Base-by-base conservation (phyloP, 2,888 invertebrate species). In the Chrysolina americana region DNA sequence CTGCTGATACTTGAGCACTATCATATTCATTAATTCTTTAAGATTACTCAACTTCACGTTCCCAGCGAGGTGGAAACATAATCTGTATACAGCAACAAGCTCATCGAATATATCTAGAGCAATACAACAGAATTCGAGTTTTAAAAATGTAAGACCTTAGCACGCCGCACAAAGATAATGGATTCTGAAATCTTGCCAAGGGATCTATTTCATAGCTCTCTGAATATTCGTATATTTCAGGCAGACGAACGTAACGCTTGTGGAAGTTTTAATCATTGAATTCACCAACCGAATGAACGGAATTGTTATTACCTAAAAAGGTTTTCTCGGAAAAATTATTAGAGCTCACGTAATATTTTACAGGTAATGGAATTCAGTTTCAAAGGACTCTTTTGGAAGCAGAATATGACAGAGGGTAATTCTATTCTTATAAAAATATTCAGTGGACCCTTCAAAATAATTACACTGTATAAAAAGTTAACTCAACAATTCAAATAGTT, bases 171-270 rank as follows among this genome's bases (percentile, higher is more conserved):
- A 74, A 74, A 75, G 72, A 80, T 80, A 80, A 80, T 79, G 78
- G 77, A 80, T 78, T 78, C 76, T 77, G 77, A 78, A 79, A 76
- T 74, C 79, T 77, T 80, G 80, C 80, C 79, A 79, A 77, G 78
- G 78, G 78, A 79, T 79, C 76, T 72, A 76, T 78, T 77, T 79
- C 78, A 75, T 75, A 72, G 75, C 65, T 75, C 68, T 64, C 68
- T 68, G 71, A 68, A 36, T 59, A 36, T 59, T 59, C 59, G 59
- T 59, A 59, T 59, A 59, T 59, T 59, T 59, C 36, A n/a, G 17
- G 59, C 59, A 71, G 74, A 71, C 70, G 71, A 75, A 74, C 71
- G 71, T 74, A 77, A 73, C 65, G 68, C 62, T 68, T 50, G 73
- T 68, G 64, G 75, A 68, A 70, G 70, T 48, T 76, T 76, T 76